Evolutionary conservation across 1,140 invertebrate genomes (phyloP).

Genomic region (Camponotus vicinus): DNA sequence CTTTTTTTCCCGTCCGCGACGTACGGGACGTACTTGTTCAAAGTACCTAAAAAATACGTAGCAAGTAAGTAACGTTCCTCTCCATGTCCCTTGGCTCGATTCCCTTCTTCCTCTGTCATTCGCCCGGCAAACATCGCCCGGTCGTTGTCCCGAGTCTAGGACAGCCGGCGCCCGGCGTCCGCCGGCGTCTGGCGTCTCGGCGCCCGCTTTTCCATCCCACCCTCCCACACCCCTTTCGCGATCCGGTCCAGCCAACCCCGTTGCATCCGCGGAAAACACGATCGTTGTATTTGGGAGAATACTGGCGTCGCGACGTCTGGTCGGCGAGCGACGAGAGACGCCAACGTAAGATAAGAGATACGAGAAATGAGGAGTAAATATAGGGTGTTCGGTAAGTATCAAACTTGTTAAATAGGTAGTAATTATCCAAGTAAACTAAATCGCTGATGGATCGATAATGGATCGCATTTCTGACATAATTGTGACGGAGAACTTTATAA

Average conservation of each 20-base stretch:
- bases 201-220: constrained; percentile 58
- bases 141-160: constrained; percentile 76
- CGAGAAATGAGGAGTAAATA: constrained; percentile 21
- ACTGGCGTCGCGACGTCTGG: constrained; percentile 54
- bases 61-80: background rate
- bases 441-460: background rate
- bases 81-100: background rate
- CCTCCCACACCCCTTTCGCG: background rate
- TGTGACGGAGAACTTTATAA: constrained; percentile 10
- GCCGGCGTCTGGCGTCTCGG: constrained; percentile 72
- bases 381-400: background rate
- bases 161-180: constrained; percentile 73
- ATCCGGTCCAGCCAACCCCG: constrained; percentile 34
- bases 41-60: constrained; percentile 41
- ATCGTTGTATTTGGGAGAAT: constrained; percentile 8
- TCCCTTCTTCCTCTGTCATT: constrained; percentile 66
- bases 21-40: constrained; percentile 17
- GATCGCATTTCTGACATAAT: background rate
- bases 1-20: background rate
- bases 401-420: background rate
- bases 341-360: constrained; percentile 5
- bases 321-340: background rate
- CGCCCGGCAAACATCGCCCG: constrained; percentile 69
- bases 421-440: constrained; percentile 9
- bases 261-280: constrained; percentile 40